Percentiles rank a stretch among this genome's conserved stretches.
Evolutionary conservation across 1,140 invertebrate species (phyloP).

Genomic region (Orussus abietinus): DNA sequence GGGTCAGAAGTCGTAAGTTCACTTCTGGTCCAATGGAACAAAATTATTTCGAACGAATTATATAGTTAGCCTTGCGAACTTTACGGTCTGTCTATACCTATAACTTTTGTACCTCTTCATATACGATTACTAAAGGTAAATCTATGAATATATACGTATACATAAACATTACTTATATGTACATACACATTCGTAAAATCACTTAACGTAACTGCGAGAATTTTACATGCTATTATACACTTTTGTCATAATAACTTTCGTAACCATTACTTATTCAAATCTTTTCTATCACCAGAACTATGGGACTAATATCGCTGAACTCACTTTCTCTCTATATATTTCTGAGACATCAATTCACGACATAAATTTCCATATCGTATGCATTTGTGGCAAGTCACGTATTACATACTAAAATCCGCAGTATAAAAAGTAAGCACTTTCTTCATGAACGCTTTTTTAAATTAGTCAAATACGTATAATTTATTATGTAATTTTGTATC

Average conservation of each 20-base stretch:
- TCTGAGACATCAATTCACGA: too few species aligned
- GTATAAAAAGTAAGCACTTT: too few species aligned
- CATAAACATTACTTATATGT: conserved; percentile 15
- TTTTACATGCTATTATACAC: conserved; percentile 31
- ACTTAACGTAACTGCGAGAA: conserved; percentile 24
- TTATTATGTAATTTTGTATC: too few species aligned
- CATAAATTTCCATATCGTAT: too few species aligned
- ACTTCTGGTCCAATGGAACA: too few species aligned
- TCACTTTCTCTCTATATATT: neutral
- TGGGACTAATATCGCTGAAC: conserved; percentile 34
- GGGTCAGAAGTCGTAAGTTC: too few species aligned
- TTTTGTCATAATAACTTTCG: conserved; percentile 24
- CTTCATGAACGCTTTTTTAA: too few species aligned
- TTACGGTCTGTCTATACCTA: conserved; percentile 31
- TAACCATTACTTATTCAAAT: conserved; percentile 27
- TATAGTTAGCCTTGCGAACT: conserved; percentile 34
- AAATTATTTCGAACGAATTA: too few species aligned
- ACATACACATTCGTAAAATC: conserved; percentile 17
- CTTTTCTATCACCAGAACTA: conserved; percentile 35
- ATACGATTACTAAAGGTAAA: conserved; percentile 23
- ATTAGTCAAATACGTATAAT: too few species aligned
- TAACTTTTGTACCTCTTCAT: conserved; percentile 41
- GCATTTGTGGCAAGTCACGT: too few species aligned
- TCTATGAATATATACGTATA: conserved; percentile 18
- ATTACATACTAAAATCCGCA: too few species aligned